Evolutionary conservation across 2,797 vertebrate genomes (phyloP), one percentile per base, ranked within the genome.

Genomic region (Synanceia verrucosa): DNA sequence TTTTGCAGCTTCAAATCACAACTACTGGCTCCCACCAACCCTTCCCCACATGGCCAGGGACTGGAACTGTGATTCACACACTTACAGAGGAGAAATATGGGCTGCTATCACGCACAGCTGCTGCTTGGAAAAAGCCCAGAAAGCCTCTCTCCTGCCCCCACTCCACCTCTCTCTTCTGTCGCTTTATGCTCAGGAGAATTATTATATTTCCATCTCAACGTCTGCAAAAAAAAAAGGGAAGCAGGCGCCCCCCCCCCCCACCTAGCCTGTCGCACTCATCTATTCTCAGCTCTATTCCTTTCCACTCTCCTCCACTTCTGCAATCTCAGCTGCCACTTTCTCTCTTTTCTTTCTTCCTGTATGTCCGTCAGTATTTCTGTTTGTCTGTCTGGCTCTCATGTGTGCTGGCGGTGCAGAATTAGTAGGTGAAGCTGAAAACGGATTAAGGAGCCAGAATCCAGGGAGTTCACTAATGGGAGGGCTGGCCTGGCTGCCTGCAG

Each of bases 151-250:
- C 34, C 51, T 80, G 51, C 67, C 48, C 36, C 29, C 46, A n/a
- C 52, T 66, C 5, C 37, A 29, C 63, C 39, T 46, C 51, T 58
- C 48, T 60, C 56, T 51, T 16, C 50, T 47, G 58, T 63, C 36
- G 39, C 71, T 74, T 82, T 72, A 86, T 73, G 64, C 56, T 43
- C 47, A 21, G 61, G 73, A 88, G 86, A 91, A 78, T 86, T 68
- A 87, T 89, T 86, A 81, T 79, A 87, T 87, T 88, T 87, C 86
- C 84, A 86, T 90, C 67, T 86, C 58, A 81, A 73, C 29, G 62
- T 80, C 70, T 67, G 19, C 33, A 53, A 51, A 72, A 48, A 74
- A 59, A 67, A 61, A 36, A 18, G 18, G 24, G 26, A 18, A 51
- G 48, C 48, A 55, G 28, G 6, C 44, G 21, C 31, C 41, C 56